A percentile compares a stretch with the other conserved stretches of the same genome.
Conservation (phyloP, 2,888 invertebrate genomes). For the Spisula solida region DNA sequence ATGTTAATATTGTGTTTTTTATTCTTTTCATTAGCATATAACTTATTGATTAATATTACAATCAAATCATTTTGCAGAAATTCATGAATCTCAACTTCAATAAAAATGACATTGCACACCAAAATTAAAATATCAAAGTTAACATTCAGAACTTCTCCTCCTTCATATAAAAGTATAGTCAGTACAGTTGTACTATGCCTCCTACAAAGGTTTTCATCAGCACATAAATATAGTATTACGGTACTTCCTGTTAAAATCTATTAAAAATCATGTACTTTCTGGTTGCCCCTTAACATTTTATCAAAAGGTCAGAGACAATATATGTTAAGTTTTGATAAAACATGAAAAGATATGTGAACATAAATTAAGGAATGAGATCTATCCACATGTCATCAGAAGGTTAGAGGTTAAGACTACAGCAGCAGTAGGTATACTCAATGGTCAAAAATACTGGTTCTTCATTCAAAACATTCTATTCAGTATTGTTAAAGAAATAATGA, state of each 20-base stretch:
- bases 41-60: constrained; percentile 1
- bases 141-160: neutral
- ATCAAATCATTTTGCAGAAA: neutral
- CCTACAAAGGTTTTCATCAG: neutral
- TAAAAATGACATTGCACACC: constrained; percentile 22
- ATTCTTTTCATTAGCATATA: constrained; percentile 19
- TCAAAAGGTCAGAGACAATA: no score
- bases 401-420: no score
- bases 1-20: neutral
- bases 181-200: neutral
- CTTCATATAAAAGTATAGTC: neutral
- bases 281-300: neutral
- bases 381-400: no score
- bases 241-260: neutral
- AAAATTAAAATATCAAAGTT: neutral
- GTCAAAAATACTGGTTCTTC: no score
- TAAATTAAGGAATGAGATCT: no score
- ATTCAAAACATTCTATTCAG: no score
- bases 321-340: no score
- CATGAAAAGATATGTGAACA: no score
- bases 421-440: no score
- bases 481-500: no score
- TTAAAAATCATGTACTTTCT: neutral
- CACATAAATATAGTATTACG: neutral
- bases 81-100: neutral